These are phyloP conservation scores for Theocolax elegans DNA, from an alignment of 1,140 invertebrate species.

Conservation along the genomic window DNA sequence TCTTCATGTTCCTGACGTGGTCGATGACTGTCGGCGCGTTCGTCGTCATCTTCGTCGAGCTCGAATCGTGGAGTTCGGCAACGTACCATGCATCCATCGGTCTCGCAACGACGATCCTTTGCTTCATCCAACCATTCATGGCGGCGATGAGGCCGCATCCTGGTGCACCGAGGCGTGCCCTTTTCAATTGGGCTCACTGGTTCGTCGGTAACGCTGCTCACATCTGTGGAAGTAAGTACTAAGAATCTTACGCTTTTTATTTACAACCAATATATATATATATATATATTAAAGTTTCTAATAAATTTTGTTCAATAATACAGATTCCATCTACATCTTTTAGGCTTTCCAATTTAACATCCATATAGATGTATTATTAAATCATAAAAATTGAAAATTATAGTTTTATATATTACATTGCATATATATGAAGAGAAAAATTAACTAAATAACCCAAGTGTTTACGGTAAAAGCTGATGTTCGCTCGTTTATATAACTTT, in stretches of 20 bases:
- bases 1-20: slow-evolving; percentile 87
- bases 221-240: slow-evolving; percentile 86
- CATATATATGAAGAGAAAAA: too few species aligned
- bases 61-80: slow-evolving; percentile 79
- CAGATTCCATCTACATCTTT: too few species aligned
- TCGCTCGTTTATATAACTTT: too few species aligned
- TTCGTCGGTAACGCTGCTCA: slow-evolving; percentile 91
- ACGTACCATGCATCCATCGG: slow-evolving; percentile 88
- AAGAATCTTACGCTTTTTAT: neutral
- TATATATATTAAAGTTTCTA: too few species aligned
- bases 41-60: slow-evolving; percentile 86
- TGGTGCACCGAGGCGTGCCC: slow-evolving; percentile 78
- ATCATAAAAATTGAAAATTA: too few species aligned
- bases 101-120: slow-evolving; percentile 79
- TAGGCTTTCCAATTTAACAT: too few species aligned
- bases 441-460: too few species aligned
- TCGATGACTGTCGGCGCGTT: slow-evolving; percentile 80
- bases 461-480: too few species aligned
- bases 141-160: slow-evolving; percentile 89
- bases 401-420: too few species aligned
- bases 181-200: slow-evolving; percentile 98
- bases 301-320: too few species aligned
- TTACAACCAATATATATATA: too few species aligned
- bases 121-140: slow-evolving; percentile 87
- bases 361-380: too few species aligned